phyloP scores from a whole-genome alignment of 2,888 invertebrate species.

The Coecobrya sp. region DNA sequence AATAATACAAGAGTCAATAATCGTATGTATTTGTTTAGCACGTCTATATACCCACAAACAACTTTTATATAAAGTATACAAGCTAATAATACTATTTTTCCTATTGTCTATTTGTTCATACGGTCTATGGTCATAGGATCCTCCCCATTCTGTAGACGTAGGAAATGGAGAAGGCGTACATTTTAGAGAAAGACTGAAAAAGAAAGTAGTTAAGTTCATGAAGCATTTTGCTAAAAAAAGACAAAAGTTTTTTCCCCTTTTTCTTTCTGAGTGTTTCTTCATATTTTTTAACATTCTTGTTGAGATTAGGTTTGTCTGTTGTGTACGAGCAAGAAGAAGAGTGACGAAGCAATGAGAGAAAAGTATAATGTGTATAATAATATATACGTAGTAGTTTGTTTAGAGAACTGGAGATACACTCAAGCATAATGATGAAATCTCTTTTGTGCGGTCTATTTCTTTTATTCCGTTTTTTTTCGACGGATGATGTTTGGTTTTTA shows the following conservation, averaged over 20 bases:
- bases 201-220: constrained; percentile 31
- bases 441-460: not conserved
- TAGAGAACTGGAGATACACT: too few species aligned
- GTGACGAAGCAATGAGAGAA: not conserved
- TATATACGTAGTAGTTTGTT: too few species aligned
- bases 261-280: not conserved
- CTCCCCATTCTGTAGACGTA: not conserved
- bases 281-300: not conserved
- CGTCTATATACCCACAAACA: not conserved
- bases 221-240: constrained; percentile 13
- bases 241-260: not conserved
- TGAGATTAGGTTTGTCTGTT: not conserved
- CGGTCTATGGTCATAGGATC: not conserved
- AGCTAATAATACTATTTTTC: not conserved
- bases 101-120: not conserved
- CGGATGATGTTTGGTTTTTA: not conserved
- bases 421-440: not conserved
- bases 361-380: too few species aligned
- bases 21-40: not conserved
- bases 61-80: not conserved
- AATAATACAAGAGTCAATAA: not conserved
- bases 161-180: constrained; percentile 64
- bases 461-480: not conserved
- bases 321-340: not conserved
- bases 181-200: constrained; percentile 26